Percentiles rank a stretch among this genome's conserved stretches.
These are phyloP conservation scores for Rhyacophila evoluta DNA, from an alignment of 2,888 invertebrate species.

Conservation along the genomic window DNA sequence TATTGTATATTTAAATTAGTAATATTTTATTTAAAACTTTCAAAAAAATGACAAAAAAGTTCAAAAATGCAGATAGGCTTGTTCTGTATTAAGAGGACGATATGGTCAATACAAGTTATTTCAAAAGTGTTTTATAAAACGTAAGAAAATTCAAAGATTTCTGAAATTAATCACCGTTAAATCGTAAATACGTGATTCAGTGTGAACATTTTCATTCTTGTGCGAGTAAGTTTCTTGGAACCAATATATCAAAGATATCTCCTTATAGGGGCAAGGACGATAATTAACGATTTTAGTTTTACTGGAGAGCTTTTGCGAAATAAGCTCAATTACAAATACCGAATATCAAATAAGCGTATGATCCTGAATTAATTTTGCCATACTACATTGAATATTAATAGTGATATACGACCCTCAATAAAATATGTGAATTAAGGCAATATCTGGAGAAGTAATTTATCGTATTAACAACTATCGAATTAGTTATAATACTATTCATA, in stretches of 20 bases:
- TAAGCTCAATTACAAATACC: conserved; percentile 22
- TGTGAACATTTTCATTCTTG: not conserved
- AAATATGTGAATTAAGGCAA: not conserved
- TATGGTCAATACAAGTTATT: no score
- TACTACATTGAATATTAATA: conserved; percentile 14
- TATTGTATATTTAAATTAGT: no score
- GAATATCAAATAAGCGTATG: conserved; percentile 13
- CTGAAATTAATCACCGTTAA: no score
- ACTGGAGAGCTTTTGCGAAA: conserved; percentile 3
- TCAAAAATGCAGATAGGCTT: no score
- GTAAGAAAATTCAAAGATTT: no score
- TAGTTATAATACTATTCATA: no score
- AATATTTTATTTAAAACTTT: no score
- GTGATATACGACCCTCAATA: not conserved
- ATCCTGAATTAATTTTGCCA: conserved; percentile 13
- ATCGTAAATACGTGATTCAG: not conserved
- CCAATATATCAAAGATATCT: not conserved
- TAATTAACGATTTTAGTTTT: conserved; percentile 13
- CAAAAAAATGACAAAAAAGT: no score
- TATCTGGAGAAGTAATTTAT: not conserved
- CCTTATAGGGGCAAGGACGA: not conserved
- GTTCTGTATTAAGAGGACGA: no score
- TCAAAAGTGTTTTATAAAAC: no score
- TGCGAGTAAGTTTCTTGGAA: not conserved
- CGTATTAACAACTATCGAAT: not conserved